A percentile compares a stretch with the other conserved stretches of the same genome.
Evolutionary conservation across 1,140 invertebrate genomes (phyloP).

Genomic region (Platorchestia sp.): DNA sequence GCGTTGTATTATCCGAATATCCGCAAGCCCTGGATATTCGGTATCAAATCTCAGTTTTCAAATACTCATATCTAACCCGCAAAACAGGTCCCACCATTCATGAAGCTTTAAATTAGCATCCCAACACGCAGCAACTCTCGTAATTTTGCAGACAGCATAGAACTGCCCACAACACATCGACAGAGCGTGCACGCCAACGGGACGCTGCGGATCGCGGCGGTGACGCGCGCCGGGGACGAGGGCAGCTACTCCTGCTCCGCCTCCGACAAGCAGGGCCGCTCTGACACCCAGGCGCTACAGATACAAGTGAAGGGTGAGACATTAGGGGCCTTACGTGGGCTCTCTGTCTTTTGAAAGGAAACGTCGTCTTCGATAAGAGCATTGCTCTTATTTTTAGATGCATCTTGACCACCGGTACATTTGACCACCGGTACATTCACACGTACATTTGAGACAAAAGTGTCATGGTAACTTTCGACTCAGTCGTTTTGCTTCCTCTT

Average conservation of each 20-base stretch:
- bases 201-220: slow-evolving; percentile 77
- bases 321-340: neutral
- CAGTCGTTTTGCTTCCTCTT: too few species aligned
- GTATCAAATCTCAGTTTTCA: neutral
- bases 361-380: neutral
- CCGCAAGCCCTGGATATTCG: neutral
- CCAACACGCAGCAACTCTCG: neutral
- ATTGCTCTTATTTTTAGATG: neutral
- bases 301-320: slow-evolving; percentile 61
- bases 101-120: neutral
- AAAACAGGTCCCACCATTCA: neutral
- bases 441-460: neutral
- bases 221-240: slow-evolving; percentile 78
- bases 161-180: slow-evolving; percentile 92
- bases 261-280: slow-evolving; percentile 80
- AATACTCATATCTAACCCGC: neutral
- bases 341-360: neutral
- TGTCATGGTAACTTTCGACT: too few species aligned
- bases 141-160: slow-evolving; percentile 74
- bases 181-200: slow-evolving; percentile 92
- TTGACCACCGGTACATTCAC: neutral
- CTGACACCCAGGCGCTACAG: slow-evolving; percentile 74
- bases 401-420: neutral
- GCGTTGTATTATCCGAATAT: neutral
- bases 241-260: slow-evolving; percentile 80